Base-by-base conservation (phyloP, 2,113 vertebrate species). In the Labeo catla region DNA sequence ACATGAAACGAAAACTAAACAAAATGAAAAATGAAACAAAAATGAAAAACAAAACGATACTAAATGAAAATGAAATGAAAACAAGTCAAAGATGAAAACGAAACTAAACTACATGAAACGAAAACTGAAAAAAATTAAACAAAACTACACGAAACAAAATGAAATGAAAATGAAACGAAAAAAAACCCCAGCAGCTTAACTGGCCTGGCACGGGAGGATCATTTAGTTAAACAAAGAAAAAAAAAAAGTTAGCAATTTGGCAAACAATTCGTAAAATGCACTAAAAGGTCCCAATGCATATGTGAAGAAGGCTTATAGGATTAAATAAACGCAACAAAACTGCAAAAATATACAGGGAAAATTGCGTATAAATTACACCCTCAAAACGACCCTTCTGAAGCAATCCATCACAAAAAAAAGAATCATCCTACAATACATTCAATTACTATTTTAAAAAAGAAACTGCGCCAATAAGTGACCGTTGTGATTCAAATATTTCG, bases 371-470 rank as follows among this genome's bases (percentile, higher is more conserved):
- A 54, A 78, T 52, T 50, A 45, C 54, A 61, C 0, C 54, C 43
- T 79, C 54, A 21, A 43, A 79, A 61, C 81, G 10, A 61, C 73
- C 54, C 68, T 85, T 23, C 52, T 50, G 74, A 78, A 86, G 21
- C 13, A 84, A 57, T 34, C 21, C 8, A 9, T 65, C 76, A 76
- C 76, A 47, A 57, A 65, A 86, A 47, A 73, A 10, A n/a, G 45
- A 82, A 52, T 15, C n/a, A 19, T 83, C 70, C 12, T 74, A 19
- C 23, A 87, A 83, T 83, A 87, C 80, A 83, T 76, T 81, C 78
- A 63, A 57, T 65, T 77, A 43, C 34, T 45, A 10, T 16, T 73
- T 72, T 2, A 72, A 72, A 21, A 72, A 4, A 21, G 19, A 39
- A 61, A 63, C 1, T 3, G 39, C 12, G 16, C 36, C 8, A 80